These are phyloP conservation scores for Alosa sapidissima DNA, from an alignment of 2,797 vertebrate species.

Conservation along the genomic window DNA sequence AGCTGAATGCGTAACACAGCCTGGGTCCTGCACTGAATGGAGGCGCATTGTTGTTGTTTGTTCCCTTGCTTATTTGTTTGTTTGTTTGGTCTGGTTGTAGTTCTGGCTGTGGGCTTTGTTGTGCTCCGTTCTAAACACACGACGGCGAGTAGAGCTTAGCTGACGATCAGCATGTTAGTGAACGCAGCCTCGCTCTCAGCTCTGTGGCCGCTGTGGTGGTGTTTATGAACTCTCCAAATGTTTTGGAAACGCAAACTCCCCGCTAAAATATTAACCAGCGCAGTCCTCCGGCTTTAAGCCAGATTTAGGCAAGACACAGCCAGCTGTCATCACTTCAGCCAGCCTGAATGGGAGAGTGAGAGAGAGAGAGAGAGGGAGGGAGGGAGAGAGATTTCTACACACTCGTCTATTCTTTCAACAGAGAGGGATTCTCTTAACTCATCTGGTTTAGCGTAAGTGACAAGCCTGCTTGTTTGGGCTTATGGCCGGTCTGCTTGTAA, in stretches of 20 bases:
- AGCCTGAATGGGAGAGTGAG: background rate
- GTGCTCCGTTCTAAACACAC: background rate
- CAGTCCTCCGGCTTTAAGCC: background rate
- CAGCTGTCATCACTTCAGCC: constrained; percentile 2
- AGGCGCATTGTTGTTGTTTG: background rate
- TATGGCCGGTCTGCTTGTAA: background rate
- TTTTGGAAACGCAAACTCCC: background rate
- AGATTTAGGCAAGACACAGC: background rate
- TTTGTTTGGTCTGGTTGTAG: background rate
- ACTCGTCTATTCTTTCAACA: background rate
- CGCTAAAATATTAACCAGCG: background rate
- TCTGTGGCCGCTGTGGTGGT: background rate
- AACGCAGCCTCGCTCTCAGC: background rate
- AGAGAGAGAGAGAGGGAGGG: background rate
- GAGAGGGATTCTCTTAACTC: constrained; percentile 1
- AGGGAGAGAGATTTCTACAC: background rate
- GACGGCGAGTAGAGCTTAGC: background rate
- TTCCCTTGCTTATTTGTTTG: background rate
- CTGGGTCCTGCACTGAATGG: background rate
- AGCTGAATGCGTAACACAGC: no score
- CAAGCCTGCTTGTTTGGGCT: background rate
- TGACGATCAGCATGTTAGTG: background rate
- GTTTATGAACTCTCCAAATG: constrained; percentile 3
- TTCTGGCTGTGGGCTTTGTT: background rate
- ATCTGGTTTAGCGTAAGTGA: background rate